A percentile compares a stretch with the other conserved stretches of the same genome.
These are phyloP conservation scores for Siniperca knerii DNA, from an alignment of 2,113 vertebrate genomes.

Conservation along the genomic window DNA sequence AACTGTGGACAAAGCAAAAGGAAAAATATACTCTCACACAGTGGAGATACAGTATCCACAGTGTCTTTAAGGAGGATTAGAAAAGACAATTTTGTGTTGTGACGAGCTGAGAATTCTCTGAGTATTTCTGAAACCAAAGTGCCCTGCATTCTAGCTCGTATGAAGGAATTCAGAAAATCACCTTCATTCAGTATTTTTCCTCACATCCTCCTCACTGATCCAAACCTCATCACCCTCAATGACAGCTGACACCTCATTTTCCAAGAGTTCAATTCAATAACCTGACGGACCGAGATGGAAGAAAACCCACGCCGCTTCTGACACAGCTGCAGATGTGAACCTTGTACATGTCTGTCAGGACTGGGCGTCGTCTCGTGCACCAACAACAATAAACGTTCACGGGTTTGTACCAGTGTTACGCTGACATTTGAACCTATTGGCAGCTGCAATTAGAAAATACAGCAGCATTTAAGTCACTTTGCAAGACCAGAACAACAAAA, in stretches of 20 bases:
- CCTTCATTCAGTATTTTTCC: neutral
- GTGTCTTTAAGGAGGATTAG: neutral
- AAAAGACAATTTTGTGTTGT: neutral
- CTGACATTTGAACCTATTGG: neutral
- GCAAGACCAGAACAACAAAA: neutral
- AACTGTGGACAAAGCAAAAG: neutral
- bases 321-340: neutral
- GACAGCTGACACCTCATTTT: constrained; percentile 12
- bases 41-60: neutral
- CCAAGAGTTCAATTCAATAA: constrained; percentile 13
- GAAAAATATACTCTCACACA: neutral
- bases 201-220: neutral
- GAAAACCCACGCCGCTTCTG: neutral
- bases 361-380: neutral
- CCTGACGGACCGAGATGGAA: neutral
- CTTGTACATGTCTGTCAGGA: neutral
- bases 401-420: neutral
- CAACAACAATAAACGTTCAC: neutral
- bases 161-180: no score
- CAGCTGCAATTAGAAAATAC: neutral
- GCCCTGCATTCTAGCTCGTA: neutral
- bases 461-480: neutral
- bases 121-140: neutral
- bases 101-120: neutral
- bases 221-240: constrained; percentile 8